Evolutionary conservation across 2,888 invertebrate species (phyloP), one percentile per base, ranked within the genome.

Genomic region (Bombyx huttoni): DNA sequence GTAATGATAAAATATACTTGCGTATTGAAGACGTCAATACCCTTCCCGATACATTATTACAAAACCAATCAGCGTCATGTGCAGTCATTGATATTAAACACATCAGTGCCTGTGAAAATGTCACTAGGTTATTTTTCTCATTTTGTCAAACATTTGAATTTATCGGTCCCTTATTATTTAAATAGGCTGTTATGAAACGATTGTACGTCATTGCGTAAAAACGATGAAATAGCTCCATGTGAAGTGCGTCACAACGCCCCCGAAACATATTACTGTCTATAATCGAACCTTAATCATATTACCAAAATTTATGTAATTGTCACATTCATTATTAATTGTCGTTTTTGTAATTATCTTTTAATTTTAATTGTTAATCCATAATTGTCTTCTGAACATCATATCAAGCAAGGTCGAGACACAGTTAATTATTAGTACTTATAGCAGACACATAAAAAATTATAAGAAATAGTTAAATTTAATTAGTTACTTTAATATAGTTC

Each of bases 91-190:
- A 67, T 67, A 63, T 64, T 63, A 8, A 8, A 3, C 5, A 1
- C 40, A 68, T 65, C 65, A 58, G 71, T 57, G 59, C 51, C 53
- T 46, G 58, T 65, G 66, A 64, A 65, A 73, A 68, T 68, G 64
- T 70, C 66, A 61, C 57, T 52, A 53, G 55, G 60, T 62, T 77
- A 75, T 77, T 71, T 24, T 77, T 68, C 64, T 60, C 66, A 54
- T 54, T 56, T 14, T 56, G 58, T 63, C 58, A 63, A 54, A 61
- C 60, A 63, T 68, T 67, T 67, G 70, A 71, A 68, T 73, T 76
- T 77, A 77, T 77, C 77, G 62, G 60, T 53, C 59, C 65, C 59
- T 63, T 75, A 73, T 75, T 78, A 80, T 80, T 75, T 76, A 72
- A 77, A 76, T 75, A 67, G 67, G 65, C 68, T 68, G 70, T 83